These are phyloP conservation scores for Thalpophila matura DNA, from an alignment of 2,888 invertebrate species.

Conservation along the genomic window DNA sequence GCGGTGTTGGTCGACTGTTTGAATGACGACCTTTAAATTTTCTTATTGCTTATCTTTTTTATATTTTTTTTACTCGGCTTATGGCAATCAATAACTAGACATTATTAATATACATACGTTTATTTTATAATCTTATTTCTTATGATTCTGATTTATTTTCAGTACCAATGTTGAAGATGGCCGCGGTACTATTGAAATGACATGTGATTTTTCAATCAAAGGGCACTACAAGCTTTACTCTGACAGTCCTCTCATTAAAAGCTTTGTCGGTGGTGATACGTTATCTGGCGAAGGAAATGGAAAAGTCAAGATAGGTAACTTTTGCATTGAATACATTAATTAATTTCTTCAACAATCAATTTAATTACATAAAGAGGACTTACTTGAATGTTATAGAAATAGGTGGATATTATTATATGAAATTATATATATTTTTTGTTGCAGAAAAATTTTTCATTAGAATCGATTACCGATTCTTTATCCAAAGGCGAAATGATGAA, in stretches of 20 bases:
- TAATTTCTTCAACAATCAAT: too few relatives aligned
- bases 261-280: conserved; percentile 53
- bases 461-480: conserved; percentile 51
- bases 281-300: conserved; percentile 70
- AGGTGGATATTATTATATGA: too few relatives aligned
- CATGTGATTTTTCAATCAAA: conserved; percentile 68
- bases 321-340: neutral
- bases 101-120: too few relatives aligned
- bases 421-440: conserved; percentile 45
- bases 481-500: conserved; percentile 63
- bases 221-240: conserved; percentile 66
- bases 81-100: too few relatives aligned
- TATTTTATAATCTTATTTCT: neutral
- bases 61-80: too few relatives aligned
- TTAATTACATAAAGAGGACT: too few relatives aligned
- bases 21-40: too few relatives aligned
- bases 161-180: conserved; percentile 68
- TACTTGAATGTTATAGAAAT: too few relatives aligned
- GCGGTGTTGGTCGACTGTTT: too few relatives aligned
- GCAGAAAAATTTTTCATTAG: conserved; percentile 68
- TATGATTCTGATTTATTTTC: conserved; percentile 30
- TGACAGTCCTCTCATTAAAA: conserved; percentile 53
- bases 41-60: too few relatives aligned
- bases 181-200: conserved; percentile 56
- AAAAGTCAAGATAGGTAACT: conserved; percentile 69